These are phyloP conservation scores for Lasiommata megera DNA, from an alignment of 2,888 invertebrate genomes.

Conservation along the genomic window DNA sequence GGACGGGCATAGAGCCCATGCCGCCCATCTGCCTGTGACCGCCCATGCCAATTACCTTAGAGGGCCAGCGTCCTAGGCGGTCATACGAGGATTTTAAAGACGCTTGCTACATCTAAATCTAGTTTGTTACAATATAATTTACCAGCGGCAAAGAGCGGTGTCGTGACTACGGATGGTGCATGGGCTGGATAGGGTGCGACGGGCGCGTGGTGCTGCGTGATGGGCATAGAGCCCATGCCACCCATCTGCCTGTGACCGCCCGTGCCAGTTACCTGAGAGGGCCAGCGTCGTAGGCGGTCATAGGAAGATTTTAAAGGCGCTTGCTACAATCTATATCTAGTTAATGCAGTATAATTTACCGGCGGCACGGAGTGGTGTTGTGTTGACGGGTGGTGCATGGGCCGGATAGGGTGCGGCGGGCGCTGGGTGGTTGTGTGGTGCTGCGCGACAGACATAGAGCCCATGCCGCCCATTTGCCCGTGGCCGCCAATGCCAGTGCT, in stretches of 20 bases:
- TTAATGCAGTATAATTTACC: slow-evolving; percentile 40
- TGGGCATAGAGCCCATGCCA: background rate
- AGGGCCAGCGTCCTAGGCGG: slow-evolving; percentile 33
- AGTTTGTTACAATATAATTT: slow-evolving; percentile 27
- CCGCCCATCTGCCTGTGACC: slow-evolving; percentile 59
- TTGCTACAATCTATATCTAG: no score
- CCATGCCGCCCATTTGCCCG: slow-evolving; percentile 58
- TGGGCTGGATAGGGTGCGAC: slow-evolving; percentile 65
- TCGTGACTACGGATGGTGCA: slow-evolving; percentile 66
- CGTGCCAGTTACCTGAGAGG: background rate
- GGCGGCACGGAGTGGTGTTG: slow-evolving; percentile 66
- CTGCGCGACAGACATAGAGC: slow-evolving; percentile 51
- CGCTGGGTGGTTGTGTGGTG: slow-evolving; percentile 59
- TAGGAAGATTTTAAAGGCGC: background rate
- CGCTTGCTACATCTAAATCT: background rate
- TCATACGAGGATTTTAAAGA: background rate
- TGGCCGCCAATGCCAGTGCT: slow-evolving; percentile 59
- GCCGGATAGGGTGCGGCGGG: slow-evolving; percentile 64
- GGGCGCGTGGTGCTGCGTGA: slow-evolving; percentile 45
- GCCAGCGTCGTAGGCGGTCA: background rate
- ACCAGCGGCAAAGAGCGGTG: slow-evolving; percentile 66
- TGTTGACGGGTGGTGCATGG: slow-evolving; percentile 66
- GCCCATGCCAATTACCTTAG: slow-evolving; percentile 57
- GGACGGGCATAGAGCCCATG: slow-evolving; percentile 54
- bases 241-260: background rate